Conservation (phyloP, 1,140 invertebrate genomes). For the Bursaphelenchus mucronatus region DNA sequence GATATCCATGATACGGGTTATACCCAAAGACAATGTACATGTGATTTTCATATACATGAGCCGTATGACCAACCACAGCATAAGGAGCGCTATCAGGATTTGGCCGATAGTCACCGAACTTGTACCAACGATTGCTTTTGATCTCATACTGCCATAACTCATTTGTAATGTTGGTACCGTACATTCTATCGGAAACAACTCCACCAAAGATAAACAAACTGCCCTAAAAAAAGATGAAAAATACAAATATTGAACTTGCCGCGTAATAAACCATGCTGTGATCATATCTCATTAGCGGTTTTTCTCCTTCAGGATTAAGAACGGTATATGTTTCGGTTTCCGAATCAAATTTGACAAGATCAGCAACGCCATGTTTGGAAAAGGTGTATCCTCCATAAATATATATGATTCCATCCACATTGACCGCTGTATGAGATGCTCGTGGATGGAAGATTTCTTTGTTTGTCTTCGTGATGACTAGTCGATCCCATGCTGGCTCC, state of each 20-base stretch:
- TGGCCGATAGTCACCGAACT: neutral
- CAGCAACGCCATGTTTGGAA: constrained; percentile 20
- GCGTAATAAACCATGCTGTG: constrained; percentile 56
- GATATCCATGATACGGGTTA: constrained; percentile 53
- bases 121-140: constrained; percentile 32
- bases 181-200: constrained; percentile 33
- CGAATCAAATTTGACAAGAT: constrained; percentile 37
- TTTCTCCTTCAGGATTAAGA: constrained; percentile 18
- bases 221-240: constrained; percentile 37
- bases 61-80: constrained; percentile 57
- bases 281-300: constrained; percentile 49
- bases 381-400: constrained; percentile 47
- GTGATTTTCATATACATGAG: constrained; percentile 54
- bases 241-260: constrained; percentile 28
- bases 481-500: constrained; percentile 40
- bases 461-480: constrained; percentile 12
- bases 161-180: constrained; percentile 36
- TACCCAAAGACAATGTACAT: constrained; percentile 60
- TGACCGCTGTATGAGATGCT: constrained; percentile 48
- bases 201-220: constrained; percentile 56
- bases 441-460: constrained; percentile 32
- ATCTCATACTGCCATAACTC: constrained; percentile 57
- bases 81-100: constrained; percentile 35
- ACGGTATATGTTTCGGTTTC: constrained; percentile 20
- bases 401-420: constrained; percentile 49